Evolutionary conservation across 2,888 invertebrate species (phyloP).

Genomic region (Mesoligia furuncula): DNA sequence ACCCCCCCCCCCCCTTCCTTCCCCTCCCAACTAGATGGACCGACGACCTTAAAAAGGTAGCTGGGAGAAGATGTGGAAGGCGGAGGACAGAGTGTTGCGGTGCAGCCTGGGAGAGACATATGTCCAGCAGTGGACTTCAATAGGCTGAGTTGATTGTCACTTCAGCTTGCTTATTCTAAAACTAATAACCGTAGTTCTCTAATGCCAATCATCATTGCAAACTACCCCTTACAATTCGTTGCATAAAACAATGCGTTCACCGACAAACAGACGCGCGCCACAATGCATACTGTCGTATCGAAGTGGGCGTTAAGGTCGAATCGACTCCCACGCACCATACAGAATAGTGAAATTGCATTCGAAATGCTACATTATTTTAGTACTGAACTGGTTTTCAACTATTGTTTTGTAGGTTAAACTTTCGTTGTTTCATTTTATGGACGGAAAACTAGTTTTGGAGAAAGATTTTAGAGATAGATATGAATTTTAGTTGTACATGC

Average conservation of each 20-base stretch:
- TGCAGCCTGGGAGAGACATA: background rate
- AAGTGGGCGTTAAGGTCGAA: slow-evolving; percentile 63
- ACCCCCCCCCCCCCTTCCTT: too few relatives aligned
- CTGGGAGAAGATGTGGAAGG: background rate
- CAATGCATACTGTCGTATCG: slow-evolving; percentile 14
- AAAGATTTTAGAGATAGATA: slow-evolving; percentile 11
- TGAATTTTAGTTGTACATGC: background rate
- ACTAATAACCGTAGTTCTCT: background rate
- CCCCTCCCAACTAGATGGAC: background rate
- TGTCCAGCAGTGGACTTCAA: background rate
- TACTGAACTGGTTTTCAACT: slow-evolving; percentile 38
- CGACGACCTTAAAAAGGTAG: background rate
- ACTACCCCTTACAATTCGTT: slow-evolving; percentile 21
- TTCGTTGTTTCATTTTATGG: slow-evolving; percentile 36
- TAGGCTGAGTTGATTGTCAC: background rate
- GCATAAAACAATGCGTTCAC: slow-evolving; percentile 49
- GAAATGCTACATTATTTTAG: slow-evolving; percentile 51
- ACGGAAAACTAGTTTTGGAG: slow-evolving; percentile 23
- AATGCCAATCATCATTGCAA: background rate
- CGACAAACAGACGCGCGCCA: slow-evolving; percentile 16
- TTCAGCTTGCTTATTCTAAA: background rate
- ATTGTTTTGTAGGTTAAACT: slow-evolving; percentile 53
- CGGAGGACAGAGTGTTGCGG: background rate
- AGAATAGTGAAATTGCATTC: slow-evolving; percentile 55
- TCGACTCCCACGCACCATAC: slow-evolving; percentile 53